Percentiles rank a stretch among this genome's conserved stretches.
phyloP scores from a whole-genome alignment of 30 jellyfish, hydroid and myxozoan species.

The Clytia hemisphaerica region DNA sequence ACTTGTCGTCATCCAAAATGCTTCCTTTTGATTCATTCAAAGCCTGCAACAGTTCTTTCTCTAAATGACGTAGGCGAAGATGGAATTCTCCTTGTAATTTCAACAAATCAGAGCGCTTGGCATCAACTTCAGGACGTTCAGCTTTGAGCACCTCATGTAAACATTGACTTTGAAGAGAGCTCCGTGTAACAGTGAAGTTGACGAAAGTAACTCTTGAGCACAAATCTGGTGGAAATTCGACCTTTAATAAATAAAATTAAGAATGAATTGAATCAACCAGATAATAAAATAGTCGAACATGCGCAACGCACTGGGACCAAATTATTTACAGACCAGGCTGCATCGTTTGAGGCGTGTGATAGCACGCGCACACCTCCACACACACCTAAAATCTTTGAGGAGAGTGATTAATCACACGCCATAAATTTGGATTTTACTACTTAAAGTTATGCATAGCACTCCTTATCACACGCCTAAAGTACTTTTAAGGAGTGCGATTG shows the following conservation, averaged over 20 bases:
- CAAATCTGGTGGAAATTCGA: constrained; percentile 87
- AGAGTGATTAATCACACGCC: too few relatives aligned
- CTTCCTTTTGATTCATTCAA: constrained; percentile 86
- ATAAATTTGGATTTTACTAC: too few relatives aligned
- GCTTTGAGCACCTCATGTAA: constrained; percentile 78
- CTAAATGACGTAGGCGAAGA: constrained; percentile 67
- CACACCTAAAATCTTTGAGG: too few relatives aligned
- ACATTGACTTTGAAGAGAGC: constrained; percentile 95
- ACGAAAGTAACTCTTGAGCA: constrained; percentile 92
- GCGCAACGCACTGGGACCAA: too few relatives aligned
- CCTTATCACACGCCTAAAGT: too few relatives aligned
- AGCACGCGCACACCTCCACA: too few relatives aligned
- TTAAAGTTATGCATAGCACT: background rate
- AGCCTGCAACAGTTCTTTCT: constrained; percentile 73
- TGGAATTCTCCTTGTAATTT: constrained; percentile 94
- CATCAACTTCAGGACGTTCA: constrained; percentile 97
- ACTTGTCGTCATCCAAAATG: constrained; percentile 90
- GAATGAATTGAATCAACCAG: too few relatives aligned
- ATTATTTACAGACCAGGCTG: too few relatives aligned
- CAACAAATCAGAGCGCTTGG: constrained; percentile 82
- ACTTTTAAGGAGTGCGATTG: too few relatives aligned
- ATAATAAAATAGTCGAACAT: too few relatives aligned
- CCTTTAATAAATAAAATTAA: constrained; percentile 30
- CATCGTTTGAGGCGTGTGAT: too few relatives aligned
- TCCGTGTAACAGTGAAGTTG: constrained; percentile 89